These are phyloP conservation scores for Bos javanicus DNA, from an alignment of 2,113 vertebrate species.

Conservation along the genomic window DNA sequence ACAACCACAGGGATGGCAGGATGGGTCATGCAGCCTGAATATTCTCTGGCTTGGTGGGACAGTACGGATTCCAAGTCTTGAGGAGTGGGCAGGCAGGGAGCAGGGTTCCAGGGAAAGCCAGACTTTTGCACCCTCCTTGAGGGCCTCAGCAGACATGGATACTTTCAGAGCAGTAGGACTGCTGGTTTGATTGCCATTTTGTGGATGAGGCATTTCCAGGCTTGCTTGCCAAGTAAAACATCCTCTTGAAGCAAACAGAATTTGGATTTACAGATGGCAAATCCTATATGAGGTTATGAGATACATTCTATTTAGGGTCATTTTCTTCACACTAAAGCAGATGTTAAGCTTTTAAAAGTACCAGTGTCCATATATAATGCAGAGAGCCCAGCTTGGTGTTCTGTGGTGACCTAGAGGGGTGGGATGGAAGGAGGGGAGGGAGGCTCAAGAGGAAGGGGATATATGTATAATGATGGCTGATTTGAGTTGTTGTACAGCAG, in stretches of 20 bases:
- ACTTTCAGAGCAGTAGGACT: neutral
- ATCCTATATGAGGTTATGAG: neutral
- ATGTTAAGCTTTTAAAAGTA: neutral
- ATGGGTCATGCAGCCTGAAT: neutral
- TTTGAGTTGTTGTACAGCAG: neutral
- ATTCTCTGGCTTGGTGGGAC: neutral
- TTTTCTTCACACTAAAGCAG: neutral
- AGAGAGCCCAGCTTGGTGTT: neutral
- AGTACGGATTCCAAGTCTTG: neutral
- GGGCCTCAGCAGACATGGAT: neutral
- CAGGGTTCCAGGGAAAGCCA: neutral
- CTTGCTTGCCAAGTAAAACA: constrained; percentile 54
- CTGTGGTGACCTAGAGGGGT: neutral
- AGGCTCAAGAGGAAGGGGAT: neutral
- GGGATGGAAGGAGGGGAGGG: neutral
- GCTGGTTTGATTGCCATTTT: constrained; percentile 11
- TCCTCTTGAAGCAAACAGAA: constrained; percentile 38
- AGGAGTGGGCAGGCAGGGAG: neutral
- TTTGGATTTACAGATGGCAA: constrained; percentile 64
- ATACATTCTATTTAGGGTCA: neutral
- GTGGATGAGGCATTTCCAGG: constrained; percentile 36
- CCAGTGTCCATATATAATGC: neutral
- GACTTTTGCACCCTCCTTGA: neutral
- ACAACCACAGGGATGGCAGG: neutral
- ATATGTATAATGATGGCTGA: neutral